Conservation (phyloP, 2,888 invertebrate species). For the Lepeophtheirus nordmannii region DNA sequence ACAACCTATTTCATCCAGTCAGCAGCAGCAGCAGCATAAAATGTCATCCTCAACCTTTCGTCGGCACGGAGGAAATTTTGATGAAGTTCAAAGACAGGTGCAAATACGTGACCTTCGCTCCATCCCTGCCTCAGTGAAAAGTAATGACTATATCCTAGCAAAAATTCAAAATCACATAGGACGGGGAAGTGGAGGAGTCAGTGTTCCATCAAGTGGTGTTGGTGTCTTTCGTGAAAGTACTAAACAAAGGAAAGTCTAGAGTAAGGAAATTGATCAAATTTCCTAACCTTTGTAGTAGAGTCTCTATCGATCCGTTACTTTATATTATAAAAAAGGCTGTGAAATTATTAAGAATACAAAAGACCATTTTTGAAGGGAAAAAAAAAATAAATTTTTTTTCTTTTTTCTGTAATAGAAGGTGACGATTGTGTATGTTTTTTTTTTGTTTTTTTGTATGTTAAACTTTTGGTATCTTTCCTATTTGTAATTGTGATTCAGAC, state of each 20-base stretch:
- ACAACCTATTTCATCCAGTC: not conserved
- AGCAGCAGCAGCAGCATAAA: not conserved
- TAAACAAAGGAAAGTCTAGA: not conserved
- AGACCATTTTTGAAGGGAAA: too few relatives aligned
- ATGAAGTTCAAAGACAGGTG: constrained; percentile 20
- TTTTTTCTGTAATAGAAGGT: too few relatives aligned
- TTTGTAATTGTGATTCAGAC: too few relatives aligned
- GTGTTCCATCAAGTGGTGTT: not conserved
- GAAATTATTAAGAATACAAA: too few relatives aligned
- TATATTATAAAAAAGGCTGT: too few relatives aligned
- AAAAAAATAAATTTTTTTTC: too few relatives aligned
- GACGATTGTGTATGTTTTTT: too few relatives aligned
- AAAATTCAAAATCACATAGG: constrained; percentile 23
- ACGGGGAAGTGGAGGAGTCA: not conserved
- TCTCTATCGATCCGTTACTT: too few relatives aligned
- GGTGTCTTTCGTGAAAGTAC: not conserved
- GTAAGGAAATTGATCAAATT: not conserved
- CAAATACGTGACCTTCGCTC: constrained; percentile 19
- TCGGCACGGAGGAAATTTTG: not conserved
- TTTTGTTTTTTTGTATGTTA: too few relatives aligned
- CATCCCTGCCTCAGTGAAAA: constrained; percentile 21
- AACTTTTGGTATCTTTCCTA: too few relatives aligned
- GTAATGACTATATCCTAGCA: constrained; percentile 20
- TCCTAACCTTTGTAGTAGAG: not conserved
- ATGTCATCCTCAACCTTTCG: not conserved